These are phyloP conservation scores for Mastomys coucha DNA, from an alignment of 2,113 vertebrate genomes.

Conservation along the genomic window DNA sequence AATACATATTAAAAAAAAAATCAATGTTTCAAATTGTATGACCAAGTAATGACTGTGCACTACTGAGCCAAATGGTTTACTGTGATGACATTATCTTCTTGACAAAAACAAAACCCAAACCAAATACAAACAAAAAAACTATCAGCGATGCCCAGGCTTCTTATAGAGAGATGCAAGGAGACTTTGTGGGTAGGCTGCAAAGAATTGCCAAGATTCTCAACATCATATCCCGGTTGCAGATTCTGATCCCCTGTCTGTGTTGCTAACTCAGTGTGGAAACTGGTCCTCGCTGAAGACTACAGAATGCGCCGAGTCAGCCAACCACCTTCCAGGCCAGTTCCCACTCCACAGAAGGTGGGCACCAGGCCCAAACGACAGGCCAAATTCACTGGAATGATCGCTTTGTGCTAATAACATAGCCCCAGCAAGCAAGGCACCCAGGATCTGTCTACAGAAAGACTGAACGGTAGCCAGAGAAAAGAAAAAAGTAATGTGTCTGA, in stretches of 20 bases:
- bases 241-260: neutral
- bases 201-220: neutral
- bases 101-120: neutral
- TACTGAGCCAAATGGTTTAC: neutral
- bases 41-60: neutral
- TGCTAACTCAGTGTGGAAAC: conserved; percentile 8
- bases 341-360: neutral
- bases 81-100: neutral
- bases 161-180: neutral
- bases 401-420: neutral
- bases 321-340: neutral
- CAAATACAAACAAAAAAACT: neutral
- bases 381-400: neutral
- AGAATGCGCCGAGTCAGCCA: neutral
- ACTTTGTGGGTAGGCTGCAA: neutral
- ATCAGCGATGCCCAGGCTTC: neutral
- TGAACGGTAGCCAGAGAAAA: neutral
- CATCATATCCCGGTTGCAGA: neutral
- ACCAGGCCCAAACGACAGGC: neutral
- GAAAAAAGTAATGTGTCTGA: neutral
- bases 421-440: neutral
- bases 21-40: neutral
- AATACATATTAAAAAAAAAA: neutral
- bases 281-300: neutral
- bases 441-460: neutral